Conservation (phyloP, 2,113 vertebrate species). For the Muntiacus muntjak region DNA sequence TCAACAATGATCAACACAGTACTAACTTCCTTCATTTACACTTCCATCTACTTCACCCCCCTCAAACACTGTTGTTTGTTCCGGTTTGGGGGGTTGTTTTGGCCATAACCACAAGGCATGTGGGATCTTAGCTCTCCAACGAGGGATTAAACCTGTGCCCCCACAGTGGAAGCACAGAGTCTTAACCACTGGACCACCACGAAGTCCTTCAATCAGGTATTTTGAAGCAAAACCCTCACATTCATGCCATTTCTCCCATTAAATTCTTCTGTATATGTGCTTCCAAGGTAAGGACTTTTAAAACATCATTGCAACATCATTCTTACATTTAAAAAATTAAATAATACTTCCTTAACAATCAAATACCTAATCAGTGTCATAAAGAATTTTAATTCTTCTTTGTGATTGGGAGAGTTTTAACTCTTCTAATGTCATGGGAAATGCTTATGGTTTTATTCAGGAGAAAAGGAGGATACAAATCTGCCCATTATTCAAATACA, state of each 20-base stretch:
- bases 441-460: background rate
- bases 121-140: background rate
- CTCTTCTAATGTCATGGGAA: background rate
- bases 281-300: background rate
- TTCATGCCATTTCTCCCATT: background rate
- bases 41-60: too few relatives aligned
- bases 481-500: background rate
- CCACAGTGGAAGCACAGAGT: background rate
- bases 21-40: background rate
- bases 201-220: background rate
- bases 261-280: background rate
- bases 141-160: background rate
- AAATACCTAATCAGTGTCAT: background rate
- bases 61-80: background rate
- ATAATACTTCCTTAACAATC: background rate
- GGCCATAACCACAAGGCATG: background rate
- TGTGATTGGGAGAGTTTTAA: background rate
- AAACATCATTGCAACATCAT: background rate
- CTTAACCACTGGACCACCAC: background rate
- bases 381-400: background rate
- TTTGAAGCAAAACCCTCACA: background rate
- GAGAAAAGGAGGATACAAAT: background rate
- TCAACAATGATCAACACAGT: background rate
- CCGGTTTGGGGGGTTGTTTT: background rate
- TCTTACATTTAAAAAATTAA: background rate